Evolutionary conservation across 1,140 invertebrate genomes (phyloP).

Genomic region (Drosophila murphyi): DNA sequence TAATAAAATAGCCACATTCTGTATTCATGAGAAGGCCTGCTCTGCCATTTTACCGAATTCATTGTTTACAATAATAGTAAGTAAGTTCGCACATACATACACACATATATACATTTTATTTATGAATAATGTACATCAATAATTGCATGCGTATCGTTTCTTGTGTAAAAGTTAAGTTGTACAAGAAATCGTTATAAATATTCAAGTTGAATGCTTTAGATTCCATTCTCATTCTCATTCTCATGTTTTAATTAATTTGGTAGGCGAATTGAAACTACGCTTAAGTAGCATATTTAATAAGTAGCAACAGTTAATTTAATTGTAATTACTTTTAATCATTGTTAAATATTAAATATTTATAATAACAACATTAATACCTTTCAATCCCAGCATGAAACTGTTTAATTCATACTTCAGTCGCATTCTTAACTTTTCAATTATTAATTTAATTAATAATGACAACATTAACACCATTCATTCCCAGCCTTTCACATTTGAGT

Average conservation of each 20-base stretch:
- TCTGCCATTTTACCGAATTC: not conserved
- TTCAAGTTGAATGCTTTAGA: too few species aligned
- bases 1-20: slow-evolving; percentile 19
- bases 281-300: too few species aligned
- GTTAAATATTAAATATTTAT: too few species aligned
- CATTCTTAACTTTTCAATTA: not conserved
- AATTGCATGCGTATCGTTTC: not conserved
- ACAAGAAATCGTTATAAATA: too few species aligned
- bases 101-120: not conserved
- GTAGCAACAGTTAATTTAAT: too few species aligned
- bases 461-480: not conserved
- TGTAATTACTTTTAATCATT: too few species aligned
- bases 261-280: too few species aligned
- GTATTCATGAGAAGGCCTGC: slow-evolving; percentile 1
- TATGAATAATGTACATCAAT: not conserved
- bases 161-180: not conserved
- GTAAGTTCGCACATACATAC: not conserved
- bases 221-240: too few species aligned
- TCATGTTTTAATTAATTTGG: too few species aligned
- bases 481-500: not conserved
- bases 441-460: not conserved
- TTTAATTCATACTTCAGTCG: too few species aligned
- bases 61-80: slow-evolving; percentile 12
- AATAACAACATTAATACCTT: too few species aligned
- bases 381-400: too few species aligned